Conservation (phyloP, 2,888 invertebrate species). For the Cryptocheilus praepositus region DNA sequence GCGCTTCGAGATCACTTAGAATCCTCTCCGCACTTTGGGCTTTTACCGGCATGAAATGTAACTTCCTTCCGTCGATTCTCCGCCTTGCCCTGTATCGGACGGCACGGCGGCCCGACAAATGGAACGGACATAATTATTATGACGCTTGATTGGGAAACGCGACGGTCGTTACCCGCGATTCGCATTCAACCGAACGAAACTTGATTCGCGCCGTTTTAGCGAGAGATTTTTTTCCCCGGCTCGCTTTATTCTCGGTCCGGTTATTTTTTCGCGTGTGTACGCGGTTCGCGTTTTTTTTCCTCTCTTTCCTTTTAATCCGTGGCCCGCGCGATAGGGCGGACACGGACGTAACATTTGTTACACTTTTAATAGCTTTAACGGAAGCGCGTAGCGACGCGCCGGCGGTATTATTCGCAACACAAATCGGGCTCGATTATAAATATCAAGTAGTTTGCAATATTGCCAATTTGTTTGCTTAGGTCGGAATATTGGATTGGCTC, state of each 20-base stretch:
- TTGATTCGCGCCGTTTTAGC: no score
- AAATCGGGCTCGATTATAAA: background rate
- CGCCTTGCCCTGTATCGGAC: no score
- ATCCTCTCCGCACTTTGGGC: constrained; percentile 20
- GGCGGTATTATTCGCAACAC: background rate
- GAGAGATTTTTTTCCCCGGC: no score
- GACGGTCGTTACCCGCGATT: no score
- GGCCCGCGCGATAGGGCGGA: no score
- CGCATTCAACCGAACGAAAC: no score
- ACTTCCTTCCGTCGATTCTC: background rate
- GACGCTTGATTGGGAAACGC: no score
- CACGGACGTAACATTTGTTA: background rate
- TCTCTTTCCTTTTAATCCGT: background rate
- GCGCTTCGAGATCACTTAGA: constrained; percentile 11
- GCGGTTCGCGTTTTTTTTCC: background rate
- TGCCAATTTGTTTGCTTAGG: background rate
- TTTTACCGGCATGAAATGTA: constrained; percentile 3
- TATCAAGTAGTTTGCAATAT: constrained; percentile 3
- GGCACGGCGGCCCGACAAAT: no score
- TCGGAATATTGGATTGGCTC: background rate
- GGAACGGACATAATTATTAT: no score
- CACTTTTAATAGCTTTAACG: background rate
- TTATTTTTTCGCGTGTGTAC: background rate
- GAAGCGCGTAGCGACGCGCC: background rate
- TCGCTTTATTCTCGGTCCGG: background rate